These are phyloP conservation scores for Oasisia sp. DNA, from an alignment of 2,888 invertebrate genomes.

Conservation along the genomic window DNA sequence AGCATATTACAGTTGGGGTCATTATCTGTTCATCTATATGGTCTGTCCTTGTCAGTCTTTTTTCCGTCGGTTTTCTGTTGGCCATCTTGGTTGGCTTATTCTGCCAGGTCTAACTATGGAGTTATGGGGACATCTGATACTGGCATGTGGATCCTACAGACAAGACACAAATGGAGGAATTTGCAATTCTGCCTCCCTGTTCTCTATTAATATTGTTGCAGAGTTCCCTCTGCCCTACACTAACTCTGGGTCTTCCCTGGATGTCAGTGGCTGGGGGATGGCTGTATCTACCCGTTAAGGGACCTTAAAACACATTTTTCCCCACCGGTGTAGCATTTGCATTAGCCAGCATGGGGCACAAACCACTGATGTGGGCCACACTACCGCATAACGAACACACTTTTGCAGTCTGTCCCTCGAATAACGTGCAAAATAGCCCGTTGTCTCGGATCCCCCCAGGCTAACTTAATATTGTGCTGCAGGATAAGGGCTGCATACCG, in stretches of 20 bases:
- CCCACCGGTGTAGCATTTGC: background rate
- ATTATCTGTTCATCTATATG: too few relatives aligned
- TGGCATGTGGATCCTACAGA: background rate
- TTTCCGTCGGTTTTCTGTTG: too few relatives aligned
- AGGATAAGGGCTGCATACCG: background rate
- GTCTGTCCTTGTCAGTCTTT: too few relatives aligned
- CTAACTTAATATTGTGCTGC: background rate
- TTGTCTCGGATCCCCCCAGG: background rate
- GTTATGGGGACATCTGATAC: background rate
- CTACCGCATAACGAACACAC: background rate
- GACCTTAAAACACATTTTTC: too few relatives aligned
- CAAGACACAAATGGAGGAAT: background rate
- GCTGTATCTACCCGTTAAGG: too few relatives aligned
- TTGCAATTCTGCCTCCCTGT: background rate
- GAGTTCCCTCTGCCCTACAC: background rate
- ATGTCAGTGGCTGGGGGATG: too few relatives aligned
- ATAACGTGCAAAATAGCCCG: background rate
- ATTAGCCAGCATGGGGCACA: background rate
- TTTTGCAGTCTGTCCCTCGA: background rate
- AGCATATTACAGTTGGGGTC: too few relatives aligned
- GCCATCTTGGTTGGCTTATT: background rate
- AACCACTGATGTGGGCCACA: background rate
- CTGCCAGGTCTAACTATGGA: background rate
- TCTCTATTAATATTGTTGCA: background rate
- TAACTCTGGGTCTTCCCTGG: background rate